phyloP scores from a whole-genome alignment of 2,888 invertebrate species.

The Melolontha melolontha region DNA sequence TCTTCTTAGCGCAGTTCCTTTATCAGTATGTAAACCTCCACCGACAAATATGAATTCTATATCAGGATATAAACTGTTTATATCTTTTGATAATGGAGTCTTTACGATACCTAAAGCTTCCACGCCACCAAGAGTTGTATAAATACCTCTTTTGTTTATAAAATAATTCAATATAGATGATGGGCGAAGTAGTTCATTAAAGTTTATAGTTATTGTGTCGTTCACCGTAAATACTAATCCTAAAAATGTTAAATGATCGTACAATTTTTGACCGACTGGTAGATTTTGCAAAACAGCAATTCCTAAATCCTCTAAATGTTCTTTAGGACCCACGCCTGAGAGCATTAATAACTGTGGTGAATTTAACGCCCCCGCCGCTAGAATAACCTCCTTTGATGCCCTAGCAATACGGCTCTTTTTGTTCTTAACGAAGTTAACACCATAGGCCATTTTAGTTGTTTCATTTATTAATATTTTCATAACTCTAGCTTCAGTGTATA shows the following conservation, averaged over 20 bases:
- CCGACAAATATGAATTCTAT: conserved; percentile 75
- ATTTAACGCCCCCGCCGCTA: conserved; percentile 81
- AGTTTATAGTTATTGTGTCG: conserved; percentile 59
- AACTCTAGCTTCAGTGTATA: conserved; percentile 80
- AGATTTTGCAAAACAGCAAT: conserved; percentile 70
- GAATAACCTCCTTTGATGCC: conserved; percentile 78
- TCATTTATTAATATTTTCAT: conserved; percentile 75
- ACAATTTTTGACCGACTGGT: conserved; percentile 76
- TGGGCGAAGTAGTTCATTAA: conserved; percentile 59
- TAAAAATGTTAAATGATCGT: conserved; percentile 77
- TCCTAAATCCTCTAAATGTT: conserved; percentile 69
- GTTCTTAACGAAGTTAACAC: conserved; percentile 70
- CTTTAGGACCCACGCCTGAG: conserved; percentile 78
- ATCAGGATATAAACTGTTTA: conserved; percentile 71
- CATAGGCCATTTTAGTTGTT: conserved; percentile 70
- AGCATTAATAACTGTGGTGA: conserved; percentile 83
- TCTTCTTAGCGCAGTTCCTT: conserved; percentile 54
- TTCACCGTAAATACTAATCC: conserved; percentile 71
- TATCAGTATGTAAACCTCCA: conserved; percentile 64
- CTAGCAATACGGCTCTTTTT: conserved; percentile 67
- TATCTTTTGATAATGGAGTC: conserved; percentile 69
- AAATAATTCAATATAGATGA: too few species aligned
- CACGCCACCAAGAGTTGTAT: conserved; percentile 69
- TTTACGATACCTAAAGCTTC: conserved; percentile 72
- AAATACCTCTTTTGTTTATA: conserved; percentile 67